Percentiles rank a stretch among this genome's conserved stretches.
Evolutionary conservation across 2,797 vertebrate genomes (phyloP).

Genomic region (Notolabrus celidotus): DNA sequence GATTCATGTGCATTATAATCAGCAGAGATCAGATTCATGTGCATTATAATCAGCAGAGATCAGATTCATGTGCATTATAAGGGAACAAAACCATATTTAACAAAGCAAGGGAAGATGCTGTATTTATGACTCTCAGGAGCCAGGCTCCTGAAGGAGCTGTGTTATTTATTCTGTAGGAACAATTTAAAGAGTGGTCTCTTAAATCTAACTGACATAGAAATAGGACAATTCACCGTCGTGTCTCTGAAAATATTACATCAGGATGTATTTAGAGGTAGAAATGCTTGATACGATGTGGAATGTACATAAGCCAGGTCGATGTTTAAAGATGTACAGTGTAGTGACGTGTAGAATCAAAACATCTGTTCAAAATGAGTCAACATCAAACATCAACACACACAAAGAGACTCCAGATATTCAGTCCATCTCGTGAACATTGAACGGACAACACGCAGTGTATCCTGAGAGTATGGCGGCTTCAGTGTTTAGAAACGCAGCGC

Average conservation of each 20-base stretch:
- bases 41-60: slow-evolving; percentile 46
- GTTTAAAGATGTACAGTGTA: slow-evolving; percentile 42
- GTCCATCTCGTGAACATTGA: background rate
- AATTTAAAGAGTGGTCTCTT: slow-evolving; percentile 55
- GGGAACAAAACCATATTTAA: slow-evolving; percentile 27
- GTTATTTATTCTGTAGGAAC: slow-evolving; percentile 60
- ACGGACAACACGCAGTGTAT: background rate
- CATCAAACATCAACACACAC: slow-evolving; percentile 6
- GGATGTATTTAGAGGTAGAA: slow-evolving; percentile 45
- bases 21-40: slow-evolving; percentile 33
- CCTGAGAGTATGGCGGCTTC: too few relatives aligned
- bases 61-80: slow-evolving; percentile 46
- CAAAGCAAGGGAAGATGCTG: slow-evolving; percentile 40
- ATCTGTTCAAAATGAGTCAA: slow-evolving; percentile 34
- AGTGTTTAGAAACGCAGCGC: too few relatives aligned
- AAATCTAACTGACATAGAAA: slow-evolving; percentile 35
- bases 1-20: slow-evolving; percentile 47
- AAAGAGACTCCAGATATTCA: background rate
- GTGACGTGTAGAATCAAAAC: slow-evolving; percentile 14
- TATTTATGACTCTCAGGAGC: slow-evolving; percentile 47
- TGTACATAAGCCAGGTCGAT: slow-evolving; percentile 56
- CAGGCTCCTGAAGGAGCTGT: slow-evolving; percentile 37
- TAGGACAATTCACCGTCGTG: slow-evolving; percentile 24
- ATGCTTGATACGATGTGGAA: slow-evolving; percentile 36
- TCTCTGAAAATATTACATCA: slow-evolving; percentile 36